Percentiles rank a stretch among this genome's conserved stretches.
Evolutionary conservation across 2,888 invertebrate species (phyloP).

Genomic region (Ophion ellenae): DNA sequence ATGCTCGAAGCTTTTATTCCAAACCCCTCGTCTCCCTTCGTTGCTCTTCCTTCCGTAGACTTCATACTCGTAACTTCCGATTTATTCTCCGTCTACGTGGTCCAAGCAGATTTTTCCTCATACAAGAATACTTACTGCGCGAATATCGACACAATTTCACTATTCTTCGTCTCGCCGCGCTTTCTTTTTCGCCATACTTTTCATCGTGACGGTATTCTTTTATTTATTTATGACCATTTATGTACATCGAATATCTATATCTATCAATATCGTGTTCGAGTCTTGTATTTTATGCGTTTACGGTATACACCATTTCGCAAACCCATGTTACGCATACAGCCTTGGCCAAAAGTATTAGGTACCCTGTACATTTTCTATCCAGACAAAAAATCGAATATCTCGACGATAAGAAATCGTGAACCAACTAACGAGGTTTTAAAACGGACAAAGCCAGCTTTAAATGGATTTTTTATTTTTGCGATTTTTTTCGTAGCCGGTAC

Average conservation of each 20-base stretch:
- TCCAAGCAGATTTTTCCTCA: constrained; percentile 10
- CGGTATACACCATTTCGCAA: neutral
- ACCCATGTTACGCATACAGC: neutral
- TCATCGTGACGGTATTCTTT: neutral
- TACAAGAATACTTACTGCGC: constrained; percentile 12
- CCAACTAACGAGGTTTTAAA: too few relatives aligned
- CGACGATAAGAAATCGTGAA: too few relatives aligned
- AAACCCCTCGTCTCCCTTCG: neutral
- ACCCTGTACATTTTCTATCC: too few relatives aligned
- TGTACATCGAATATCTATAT: constrained; percentile 16
- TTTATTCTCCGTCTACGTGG: neutral
- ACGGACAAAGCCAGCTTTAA: too few relatives aligned
- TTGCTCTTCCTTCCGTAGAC: neutral
- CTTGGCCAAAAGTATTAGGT: too few relatives aligned
- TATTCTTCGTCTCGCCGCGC: neutral
- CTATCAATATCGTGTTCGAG: neutral
- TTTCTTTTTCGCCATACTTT: neutral
- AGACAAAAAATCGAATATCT: too few relatives aligned
- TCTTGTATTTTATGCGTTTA: neutral
- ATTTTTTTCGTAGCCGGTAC: too few relatives aligned
- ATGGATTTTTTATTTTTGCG: too few relatives aligned
- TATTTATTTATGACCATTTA: constrained; percentile 20
- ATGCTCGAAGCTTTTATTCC: neutral
- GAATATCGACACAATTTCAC: constrained; percentile 11
- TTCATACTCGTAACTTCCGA: neutral